Percentiles rank a stretch among this genome's conserved stretches.
phyloP scores from a whole-genome alignment of 1,140 invertebrate species.

The Aplysia californica region DNA sequence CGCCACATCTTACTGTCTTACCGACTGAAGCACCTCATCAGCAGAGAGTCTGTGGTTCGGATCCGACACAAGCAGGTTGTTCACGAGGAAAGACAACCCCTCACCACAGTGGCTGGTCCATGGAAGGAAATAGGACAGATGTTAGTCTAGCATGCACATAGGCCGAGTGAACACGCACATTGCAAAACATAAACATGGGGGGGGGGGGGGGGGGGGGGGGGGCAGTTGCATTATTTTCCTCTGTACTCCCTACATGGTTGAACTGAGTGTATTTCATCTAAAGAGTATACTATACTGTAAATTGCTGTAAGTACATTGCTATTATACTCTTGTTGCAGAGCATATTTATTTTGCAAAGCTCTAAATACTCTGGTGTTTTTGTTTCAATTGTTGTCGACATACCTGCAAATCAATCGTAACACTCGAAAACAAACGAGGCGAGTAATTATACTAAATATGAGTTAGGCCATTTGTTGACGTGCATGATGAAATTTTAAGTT shows the following conservation, averaged over 20 bases:
- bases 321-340: too few species aligned
- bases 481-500: neutral
- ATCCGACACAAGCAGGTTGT: slow-evolving; percentile 59
- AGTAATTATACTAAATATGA: neutral
- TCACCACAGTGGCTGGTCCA: slow-evolving; percentile 72
- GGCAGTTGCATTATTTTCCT: neutral
- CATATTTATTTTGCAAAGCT: too few species aligned
- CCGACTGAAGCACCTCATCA: slow-evolving; percentile 68
- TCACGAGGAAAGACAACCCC: slow-evolving; percentile 69
- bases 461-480: neutral
- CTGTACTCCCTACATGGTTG: neutral
- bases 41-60: slow-evolving; percentile 69
- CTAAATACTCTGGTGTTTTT: too few species aligned
- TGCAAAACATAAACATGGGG: neutral
- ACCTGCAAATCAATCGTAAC: too few species aligned
- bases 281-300: neutral
- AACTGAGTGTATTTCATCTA: neutral
- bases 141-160: neutral
- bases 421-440: too few species aligned
- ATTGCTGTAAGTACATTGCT: too few species aligned
- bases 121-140: neutral
- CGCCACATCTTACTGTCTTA: too few species aligned
- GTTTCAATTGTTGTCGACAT: too few species aligned
- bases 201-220: too few species aligned
- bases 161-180: too few species aligned